phyloP scores from a whole-genome alignment of 1,140 invertebrate species.

The Sweltsa coloradensis region DNA sequence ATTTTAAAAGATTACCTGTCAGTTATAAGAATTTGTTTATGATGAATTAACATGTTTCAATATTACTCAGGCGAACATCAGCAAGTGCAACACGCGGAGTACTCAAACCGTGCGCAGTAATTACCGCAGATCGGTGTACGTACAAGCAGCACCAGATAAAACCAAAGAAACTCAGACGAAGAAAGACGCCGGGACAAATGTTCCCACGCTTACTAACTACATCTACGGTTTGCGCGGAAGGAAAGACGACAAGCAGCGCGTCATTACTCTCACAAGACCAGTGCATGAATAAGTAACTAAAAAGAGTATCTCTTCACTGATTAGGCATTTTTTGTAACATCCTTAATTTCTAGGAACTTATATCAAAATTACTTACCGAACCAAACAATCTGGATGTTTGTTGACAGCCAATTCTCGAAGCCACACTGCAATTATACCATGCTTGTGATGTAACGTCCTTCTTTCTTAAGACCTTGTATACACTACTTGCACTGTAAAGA shows the following conservation, averaged over 20 bases:
- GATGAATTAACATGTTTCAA: slow-evolving; percentile 7
- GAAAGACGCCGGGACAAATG: slow-evolving; percentile 37
- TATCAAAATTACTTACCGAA: too few species aligned
- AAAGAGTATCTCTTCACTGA: too few species aligned
- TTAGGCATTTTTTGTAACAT: too few species aligned
- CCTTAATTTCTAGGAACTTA: too few species aligned
- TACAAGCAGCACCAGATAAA: slow-evolving; percentile 36
- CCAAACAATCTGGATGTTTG: too few species aligned
- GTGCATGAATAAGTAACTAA: slow-evolving; percentile 17
- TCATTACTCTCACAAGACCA: slow-evolving; percentile 25
- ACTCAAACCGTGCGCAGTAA: slow-evolving; percentile 45
- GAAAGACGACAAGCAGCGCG: slow-evolving; percentile 29
- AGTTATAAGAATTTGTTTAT: background rate
- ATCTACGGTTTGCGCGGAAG: slow-evolving; percentile 41
- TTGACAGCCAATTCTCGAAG: too few species aligned
- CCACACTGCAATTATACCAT: too few species aligned
- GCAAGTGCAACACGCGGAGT: slow-evolving; percentile 39
- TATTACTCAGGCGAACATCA: slow-evolving; percentile 37
- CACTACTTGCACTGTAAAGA: too few species aligned
- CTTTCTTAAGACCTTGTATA: too few species aligned
- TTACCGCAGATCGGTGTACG: slow-evolving; percentile 33
- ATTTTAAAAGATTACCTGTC: too few species aligned
- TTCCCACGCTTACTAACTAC: slow-evolving; percentile 31
- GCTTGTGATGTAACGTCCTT: too few species aligned
- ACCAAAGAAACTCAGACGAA: slow-evolving; percentile 40